These are phyloP conservation scores for Phalacrocorax carbo DNA, from an alignment of 2,113 vertebrate genomes.

Conservation along the genomic window DNA sequence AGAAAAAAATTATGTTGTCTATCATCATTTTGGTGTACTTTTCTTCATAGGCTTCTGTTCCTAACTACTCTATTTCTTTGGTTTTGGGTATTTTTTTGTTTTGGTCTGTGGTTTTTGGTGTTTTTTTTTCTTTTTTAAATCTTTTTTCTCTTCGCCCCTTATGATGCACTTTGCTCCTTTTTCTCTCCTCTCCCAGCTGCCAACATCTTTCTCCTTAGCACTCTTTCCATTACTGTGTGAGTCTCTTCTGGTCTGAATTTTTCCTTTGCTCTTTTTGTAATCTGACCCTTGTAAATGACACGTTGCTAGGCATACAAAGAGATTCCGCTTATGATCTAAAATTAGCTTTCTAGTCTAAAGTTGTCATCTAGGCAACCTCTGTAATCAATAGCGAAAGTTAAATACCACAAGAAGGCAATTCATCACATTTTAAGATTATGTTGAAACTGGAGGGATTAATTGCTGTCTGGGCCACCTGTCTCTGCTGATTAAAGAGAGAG, in stretches of 20 bases:
- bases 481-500: conserved; percentile 2
- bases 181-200: neutral
- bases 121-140: no score
- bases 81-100: no score
- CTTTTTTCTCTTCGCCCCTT: rapidly evolving
- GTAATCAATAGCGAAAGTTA: neutral
- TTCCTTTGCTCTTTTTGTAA: neutral
- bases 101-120: no score
- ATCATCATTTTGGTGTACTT: neutral
- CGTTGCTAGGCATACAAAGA: neutral
- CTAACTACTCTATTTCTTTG: neutral
- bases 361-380: conserved; percentile 10
- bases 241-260: neutral
- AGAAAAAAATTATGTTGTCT: neutral
- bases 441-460: conserved; percentile 39
- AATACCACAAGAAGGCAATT: conserved; percentile 2
- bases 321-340: neutral
- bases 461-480: conserved; percentile 8
- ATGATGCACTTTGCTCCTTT: neutral
- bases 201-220: neutral
- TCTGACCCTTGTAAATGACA: neutral
- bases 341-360: conserved; percentile 24
- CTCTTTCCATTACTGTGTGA: neutral
- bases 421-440: neutral
- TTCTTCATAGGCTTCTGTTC: neutral